A percentile compares a stretch with the other conserved stretches of the same genome.
Evolutionary conservation across 2,888 invertebrate genomes (phyloP).

Genomic region (Phalera bucephala): DNA sequence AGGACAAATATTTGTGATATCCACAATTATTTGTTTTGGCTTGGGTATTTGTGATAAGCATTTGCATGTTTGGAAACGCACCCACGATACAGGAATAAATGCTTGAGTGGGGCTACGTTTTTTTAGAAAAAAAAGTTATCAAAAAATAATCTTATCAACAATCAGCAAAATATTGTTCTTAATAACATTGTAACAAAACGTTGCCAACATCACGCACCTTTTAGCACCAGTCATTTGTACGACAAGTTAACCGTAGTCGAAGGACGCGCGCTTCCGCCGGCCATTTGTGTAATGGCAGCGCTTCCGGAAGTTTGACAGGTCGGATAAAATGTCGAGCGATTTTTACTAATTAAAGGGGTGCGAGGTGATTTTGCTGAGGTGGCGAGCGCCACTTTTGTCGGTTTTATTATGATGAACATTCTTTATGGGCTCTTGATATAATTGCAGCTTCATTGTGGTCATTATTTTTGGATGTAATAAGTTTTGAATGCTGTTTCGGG

Average conservation of each 20-base stretch:
- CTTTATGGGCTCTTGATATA: conserved; percentile 9
- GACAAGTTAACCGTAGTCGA: conserved; percentile 64
- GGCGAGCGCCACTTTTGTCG: conserved; percentile 15
- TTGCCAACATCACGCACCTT: conserved; percentile 61
- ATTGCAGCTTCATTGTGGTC: conserved; percentile 14
- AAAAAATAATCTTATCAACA: too few species aligned
- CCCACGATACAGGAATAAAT: too few species aligned
- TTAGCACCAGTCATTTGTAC: conserved; percentile 64
- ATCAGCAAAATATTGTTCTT: too few species aligned
- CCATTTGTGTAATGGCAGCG: conserved; percentile 62
- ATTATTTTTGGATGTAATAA: conserved; percentile 10
- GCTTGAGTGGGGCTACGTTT: too few species aligned
- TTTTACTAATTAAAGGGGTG: conserved; percentile 75
- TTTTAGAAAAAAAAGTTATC: too few species aligned
- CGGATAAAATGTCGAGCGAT: conserved; percentile 77
- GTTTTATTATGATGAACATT: conserved; percentile 23
- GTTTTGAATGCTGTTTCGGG: too few species aligned
- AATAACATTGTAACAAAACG: too few species aligned
- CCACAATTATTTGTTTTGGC: too few species aligned
- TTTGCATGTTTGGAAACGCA: too few species aligned
- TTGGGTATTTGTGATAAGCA: too few species aligned
- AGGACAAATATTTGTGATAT: too few species aligned
- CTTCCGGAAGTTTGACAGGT: conserved; percentile 72
- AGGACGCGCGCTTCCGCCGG: conserved; percentile 47
- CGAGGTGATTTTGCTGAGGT: conserved; percentile 16